phyloP scores from a whole-genome alignment of 2,888 invertebrate species.

The Apantesis nais region DNA sequence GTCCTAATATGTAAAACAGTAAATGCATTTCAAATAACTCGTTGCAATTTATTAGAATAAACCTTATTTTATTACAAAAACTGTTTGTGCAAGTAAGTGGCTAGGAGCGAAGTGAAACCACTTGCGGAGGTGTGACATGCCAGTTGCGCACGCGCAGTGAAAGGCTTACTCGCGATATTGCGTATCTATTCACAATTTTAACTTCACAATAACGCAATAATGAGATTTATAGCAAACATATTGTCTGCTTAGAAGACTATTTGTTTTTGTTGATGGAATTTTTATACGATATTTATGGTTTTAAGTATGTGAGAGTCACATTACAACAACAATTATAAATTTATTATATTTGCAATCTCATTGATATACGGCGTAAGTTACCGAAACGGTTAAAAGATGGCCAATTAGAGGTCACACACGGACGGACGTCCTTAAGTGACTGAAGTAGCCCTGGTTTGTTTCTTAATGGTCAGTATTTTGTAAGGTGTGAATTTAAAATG shows the following conservation, averaged over 20 bases:
- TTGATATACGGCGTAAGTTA: neutral
- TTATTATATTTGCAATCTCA: too few relatives aligned
- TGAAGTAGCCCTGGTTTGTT: neutral
- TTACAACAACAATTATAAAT: neutral
- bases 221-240: conserved; percentile 24
- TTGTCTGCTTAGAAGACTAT: conserved; percentile 23
- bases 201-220: conserved; percentile 31
- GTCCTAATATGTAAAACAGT: neutral
- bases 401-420: neutral
- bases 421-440: neutral
- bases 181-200: conserved; percentile 39
- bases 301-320: conserved; percentile 13
- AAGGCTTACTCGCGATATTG: conserved; percentile 40
- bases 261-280: conserved; percentile 22
- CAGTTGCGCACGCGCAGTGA: conserved; percentile 42
- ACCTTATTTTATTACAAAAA: conserved; percentile 39
- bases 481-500: neutral
- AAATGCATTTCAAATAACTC: neutral
- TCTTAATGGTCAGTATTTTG: neutral
- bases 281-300: conserved; percentile 25
- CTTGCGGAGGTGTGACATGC: conserved; percentile 45
- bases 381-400: neutral
- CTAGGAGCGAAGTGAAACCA: conserved; percentile 38
- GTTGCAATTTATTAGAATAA: conserved; percentile 29
- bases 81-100: conserved; percentile 40